These are phyloP conservation scores for Parnassius orleans DNA, from an alignment of 2,888 invertebrate species.

Conservation along the genomic window DNA sequence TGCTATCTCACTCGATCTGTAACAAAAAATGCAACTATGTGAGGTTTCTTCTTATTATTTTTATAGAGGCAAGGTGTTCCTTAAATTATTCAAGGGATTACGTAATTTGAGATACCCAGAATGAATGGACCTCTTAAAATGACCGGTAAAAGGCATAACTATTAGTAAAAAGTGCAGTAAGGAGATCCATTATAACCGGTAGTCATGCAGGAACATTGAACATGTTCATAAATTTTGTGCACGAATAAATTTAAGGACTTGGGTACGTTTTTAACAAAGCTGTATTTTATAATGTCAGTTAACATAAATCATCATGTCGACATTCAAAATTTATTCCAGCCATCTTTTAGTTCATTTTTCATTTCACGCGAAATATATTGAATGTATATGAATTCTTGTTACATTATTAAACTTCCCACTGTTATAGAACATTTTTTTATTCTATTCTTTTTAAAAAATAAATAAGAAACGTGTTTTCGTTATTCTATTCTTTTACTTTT, in stretches of 20 bases:
- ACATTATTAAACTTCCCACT: no score
- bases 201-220: constrained; percentile 9
- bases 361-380: no score
- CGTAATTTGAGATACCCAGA: constrained; percentile 38
- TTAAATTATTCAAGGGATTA: constrained; percentile 42
- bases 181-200: constrained; percentile 19
- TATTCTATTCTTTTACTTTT: no score
- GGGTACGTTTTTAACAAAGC: constrained; percentile 12
- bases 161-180: constrained; percentile 3
- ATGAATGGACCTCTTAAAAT: constrained; percentile 12
- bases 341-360: no score
- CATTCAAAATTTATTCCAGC: background rate
- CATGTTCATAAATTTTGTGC: constrained; percentile 15
- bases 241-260: constrained; percentile 20
- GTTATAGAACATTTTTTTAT: no score
- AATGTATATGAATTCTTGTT: no score
- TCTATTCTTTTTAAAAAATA: no score
- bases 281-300: constrained; percentile 15
- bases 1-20: constrained; percentile 57
- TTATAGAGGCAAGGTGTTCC: constrained; percentile 46
- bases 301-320: constrained; percentile 9
- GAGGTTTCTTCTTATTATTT: constrained; percentile 44
- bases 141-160: constrained; percentile 6
- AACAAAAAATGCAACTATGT: constrained; percentile 67
- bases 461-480: no score